phyloP scores from a whole-genome alignment of 1,140 invertebrate species.

The Wasmannia auropunctata region DNA sequence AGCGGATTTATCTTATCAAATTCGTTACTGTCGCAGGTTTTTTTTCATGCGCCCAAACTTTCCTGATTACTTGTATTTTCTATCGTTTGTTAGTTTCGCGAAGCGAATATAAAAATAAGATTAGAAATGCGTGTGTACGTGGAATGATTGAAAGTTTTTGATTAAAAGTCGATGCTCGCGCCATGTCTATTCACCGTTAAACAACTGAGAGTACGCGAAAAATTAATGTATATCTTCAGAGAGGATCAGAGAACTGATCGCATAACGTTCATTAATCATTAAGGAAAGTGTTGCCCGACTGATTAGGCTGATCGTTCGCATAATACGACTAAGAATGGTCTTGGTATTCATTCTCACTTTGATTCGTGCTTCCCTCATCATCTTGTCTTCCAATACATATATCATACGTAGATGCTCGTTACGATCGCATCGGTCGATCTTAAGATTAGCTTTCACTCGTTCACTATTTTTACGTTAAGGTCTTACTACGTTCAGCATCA shows the following conservation, averaged over 20 bases:
- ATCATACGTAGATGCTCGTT: conserved; percentile 41
- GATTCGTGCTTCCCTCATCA: background rate
- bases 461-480: conserved; percentile 27
- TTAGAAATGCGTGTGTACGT: background rate
- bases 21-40: background rate
- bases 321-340: background rate
- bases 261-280: conserved; percentile 43
- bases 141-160: conserved; percentile 16
- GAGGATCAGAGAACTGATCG: conserved; percentile 18
- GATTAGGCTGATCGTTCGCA: conserved; percentile 42
- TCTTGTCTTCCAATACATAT: conserved; percentile 18
- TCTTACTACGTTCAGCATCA: background rate
- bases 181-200: background rate
- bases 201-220: conserved; percentile 38
- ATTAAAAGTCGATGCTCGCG: background rate
- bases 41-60: background rate
- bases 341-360: conserved; percentile 28
- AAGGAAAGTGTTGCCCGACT: conserved; percentile 36
- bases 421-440: conserved; percentile 18
- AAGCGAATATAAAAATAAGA: background rate
- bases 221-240: conserved; percentile 25
- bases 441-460: conserved; percentile 41
- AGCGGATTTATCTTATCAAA: background rate
- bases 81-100: background rate
- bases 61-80: background rate